Base-by-base conservation (phyloP, 1,140 invertebrate genomes). In the Adelges cooleyi region DNA sequence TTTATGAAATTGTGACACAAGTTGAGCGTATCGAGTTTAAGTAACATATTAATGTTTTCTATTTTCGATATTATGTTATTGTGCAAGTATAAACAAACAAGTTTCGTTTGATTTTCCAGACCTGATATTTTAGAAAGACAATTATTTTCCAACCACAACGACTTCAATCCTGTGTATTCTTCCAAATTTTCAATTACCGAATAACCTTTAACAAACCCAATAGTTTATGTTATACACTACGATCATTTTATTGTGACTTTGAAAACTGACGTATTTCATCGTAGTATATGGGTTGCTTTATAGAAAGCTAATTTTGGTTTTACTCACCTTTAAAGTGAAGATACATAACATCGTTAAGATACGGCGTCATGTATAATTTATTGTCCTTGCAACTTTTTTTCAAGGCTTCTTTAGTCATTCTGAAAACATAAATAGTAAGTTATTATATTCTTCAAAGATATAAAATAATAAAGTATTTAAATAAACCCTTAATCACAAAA, bases 131-230 rank as follows among this genome's bases (percentile, higher is more conserved):
- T 80, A n/a, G 77, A 75, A 15, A 98, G 87, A 2, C 89, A 90
- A 79, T 97, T 97, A 72, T 86, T 88, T 76, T 96, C 91, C 4
- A 98, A 75, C 86, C 92, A 98, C 1, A 98, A 77, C 70, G 89
- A 92, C 74, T 87, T 93, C 0, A 98, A 75, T 1, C 91, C 92
- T 0, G 86, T 93, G 72, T 96, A 96, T 70, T 92, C 90, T 68
- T 95, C 90, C 29, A 98, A 75, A 74, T 91, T 90, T 77, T 97
- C 92, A 69, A 98, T 96, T 71, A 81, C 84, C n/a, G 80, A 81
- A 74, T 89, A 90, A 65, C 84, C 90, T 90, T 68, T 11, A 23
- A 48, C n/a, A n/a, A n/a, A n/a, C n/a, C n/a, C n/a, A n/a, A n/a
- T n/a, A n/a, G n/a, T n/a, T n/a, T n/a, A n/a, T n/a, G n/a, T n/a